phyloP scores from a whole-genome alignment of 2,888 invertebrate genomes.

The Conchocele bisecta region DNA sequence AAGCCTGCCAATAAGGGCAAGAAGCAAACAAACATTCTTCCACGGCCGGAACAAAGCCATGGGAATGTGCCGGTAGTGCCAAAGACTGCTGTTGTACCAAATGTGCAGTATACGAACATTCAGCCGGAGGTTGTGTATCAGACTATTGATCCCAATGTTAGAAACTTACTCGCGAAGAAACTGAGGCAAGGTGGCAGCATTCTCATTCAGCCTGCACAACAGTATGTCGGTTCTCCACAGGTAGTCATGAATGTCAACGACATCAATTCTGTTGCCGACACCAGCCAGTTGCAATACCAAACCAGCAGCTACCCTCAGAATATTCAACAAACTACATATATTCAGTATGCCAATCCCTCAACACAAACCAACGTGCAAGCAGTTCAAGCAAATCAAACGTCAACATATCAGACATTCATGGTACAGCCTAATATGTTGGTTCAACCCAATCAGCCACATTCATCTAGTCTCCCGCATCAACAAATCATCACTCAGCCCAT shows the following conservation, averaged over 20 bases:
- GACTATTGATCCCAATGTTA: slow-evolving; percentile 85
- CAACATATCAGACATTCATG: slow-evolving; percentile 52
- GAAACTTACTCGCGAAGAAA: slow-evolving; percentile 96
- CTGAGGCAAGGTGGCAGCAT: slow-evolving; percentile 61
- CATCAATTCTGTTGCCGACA: slow-evolving; percentile 24
- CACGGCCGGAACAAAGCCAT: slow-evolving; percentile 33
- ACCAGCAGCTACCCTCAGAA: slow-evolving; percentile 40
- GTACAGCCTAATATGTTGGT: slow-evolving; percentile 47
- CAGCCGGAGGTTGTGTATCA: slow-evolving; percentile 53
- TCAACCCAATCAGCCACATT: slow-evolving; percentile 40
- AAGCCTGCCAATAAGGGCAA: slow-evolving; percentile 5
- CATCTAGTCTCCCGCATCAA: slow-evolving; percentile 37
- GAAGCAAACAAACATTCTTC: slow-evolving; percentile 42
- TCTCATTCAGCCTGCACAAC: slow-evolving; percentile 51
- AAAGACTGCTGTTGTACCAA: slow-evolving; percentile 37
- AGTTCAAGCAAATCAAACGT: slow-evolving; percentile 39
- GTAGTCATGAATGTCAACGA: slow-evolving; percentile 44
- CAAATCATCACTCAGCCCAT: slow-evolving; percentile 40
- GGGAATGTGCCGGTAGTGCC: slow-evolving; percentile 16
- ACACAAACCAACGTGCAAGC: slow-evolving; percentile 35
- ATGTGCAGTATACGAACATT: slow-evolving; percentile 47
- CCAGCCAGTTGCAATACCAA: slow-evolving; percentile 52
- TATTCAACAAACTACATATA: slow-evolving; percentile 47
- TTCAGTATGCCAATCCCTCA: slow-evolving; percentile 48
- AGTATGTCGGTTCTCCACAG: too few relatives aligned